phyloP scores from a whole-genome alignment of 2,113 vertebrate species.

The Garra rufa region DNA sequence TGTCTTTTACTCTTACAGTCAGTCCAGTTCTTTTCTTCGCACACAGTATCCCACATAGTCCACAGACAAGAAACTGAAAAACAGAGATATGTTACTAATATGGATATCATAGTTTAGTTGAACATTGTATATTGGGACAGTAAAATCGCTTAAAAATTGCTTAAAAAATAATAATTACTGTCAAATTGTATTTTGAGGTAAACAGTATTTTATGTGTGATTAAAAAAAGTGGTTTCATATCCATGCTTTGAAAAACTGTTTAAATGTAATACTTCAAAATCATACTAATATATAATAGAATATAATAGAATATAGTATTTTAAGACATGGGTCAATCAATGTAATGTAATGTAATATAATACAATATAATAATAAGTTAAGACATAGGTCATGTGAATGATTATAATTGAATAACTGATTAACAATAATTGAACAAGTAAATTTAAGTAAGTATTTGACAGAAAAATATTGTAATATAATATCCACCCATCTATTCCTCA shows the following conservation, averaged over 20 bases:
- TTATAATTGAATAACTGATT: background rate
- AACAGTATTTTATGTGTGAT: no score
- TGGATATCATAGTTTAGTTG: background rate
- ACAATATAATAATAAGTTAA: no score
- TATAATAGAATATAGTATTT: background rate
- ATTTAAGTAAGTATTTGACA: background rate
- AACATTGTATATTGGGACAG: background rate
- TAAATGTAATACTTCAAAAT: no score
- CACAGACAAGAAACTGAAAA: constrained; percentile 86
- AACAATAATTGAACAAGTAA: background rate
- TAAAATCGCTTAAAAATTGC: background rate
- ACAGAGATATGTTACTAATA: constrained; percentile 36
- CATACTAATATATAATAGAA: no score
- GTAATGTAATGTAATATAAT: no score
- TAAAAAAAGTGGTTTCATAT: no score
- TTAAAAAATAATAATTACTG: background rate
- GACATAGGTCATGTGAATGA: no score
- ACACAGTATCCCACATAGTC: constrained; percentile 84
- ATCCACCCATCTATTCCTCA: background rate
- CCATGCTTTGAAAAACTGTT: no score
- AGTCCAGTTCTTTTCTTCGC: constrained; percentile 89
- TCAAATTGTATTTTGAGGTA: no score
- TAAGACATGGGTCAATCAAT: no score
- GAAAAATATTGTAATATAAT: no score
- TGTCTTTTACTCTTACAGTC: constrained; percentile 75